Conservation (phyloP, 2,113 vertebrate species). For the Malurus alboscapulatus region DNA sequence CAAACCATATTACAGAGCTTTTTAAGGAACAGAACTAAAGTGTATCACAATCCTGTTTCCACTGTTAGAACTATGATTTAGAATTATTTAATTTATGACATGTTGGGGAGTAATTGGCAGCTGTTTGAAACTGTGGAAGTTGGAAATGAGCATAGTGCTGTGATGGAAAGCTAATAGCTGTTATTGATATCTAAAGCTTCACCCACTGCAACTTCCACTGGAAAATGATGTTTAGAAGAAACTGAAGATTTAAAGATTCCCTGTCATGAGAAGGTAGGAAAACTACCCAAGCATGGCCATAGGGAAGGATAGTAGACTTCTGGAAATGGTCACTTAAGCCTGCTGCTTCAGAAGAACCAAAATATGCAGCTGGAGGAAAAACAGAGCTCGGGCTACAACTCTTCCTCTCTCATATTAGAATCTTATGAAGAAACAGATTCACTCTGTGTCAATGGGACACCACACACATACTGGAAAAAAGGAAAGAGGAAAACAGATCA, state of each 20-base stretch:
- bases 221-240: neutral
- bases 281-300: neutral
- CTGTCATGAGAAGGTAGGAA: neutral
- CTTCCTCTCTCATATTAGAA: neutral
- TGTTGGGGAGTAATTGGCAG: neutral
- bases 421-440: neutral
- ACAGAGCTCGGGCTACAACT: neutral
- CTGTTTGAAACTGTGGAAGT: neutral
- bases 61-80: neutral
- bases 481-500: neutral
- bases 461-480: neutral
- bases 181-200: neutral
- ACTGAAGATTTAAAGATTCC: neutral
- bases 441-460: neutral
- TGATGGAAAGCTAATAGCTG: neutral
- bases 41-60: neutral
- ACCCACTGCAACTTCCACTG: neutral
- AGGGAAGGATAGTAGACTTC: neutral
- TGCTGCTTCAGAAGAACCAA: neutral
- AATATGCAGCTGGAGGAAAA: neutral
- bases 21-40: neutral
- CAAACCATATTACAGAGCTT: neutral
- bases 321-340: neutral
- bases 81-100: neutral
- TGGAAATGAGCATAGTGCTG: neutral